Evolutionary conservation across 2,888 invertebrate genomes (phyloP), one percentile per base, ranked within the genome.

Genomic region (Therioaphis trifolii): DNA sequence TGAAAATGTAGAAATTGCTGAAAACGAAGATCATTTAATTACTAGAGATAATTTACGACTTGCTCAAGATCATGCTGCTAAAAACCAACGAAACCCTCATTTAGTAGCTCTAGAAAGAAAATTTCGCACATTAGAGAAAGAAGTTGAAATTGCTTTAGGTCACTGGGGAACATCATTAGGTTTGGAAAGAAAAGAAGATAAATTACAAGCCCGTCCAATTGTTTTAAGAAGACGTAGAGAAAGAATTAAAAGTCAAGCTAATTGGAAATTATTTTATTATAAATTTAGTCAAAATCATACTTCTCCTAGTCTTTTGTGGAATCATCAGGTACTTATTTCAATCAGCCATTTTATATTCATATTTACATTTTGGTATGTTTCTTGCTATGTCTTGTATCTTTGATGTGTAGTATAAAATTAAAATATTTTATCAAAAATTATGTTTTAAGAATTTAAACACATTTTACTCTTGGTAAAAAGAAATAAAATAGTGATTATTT

Each of bases 251-350:
- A 85, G 94, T 76, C 93, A 93, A 87, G 94, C 94, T 27, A 98
- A 98, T 90, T 97, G 97, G 96, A 92, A 93, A 76, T 91, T 96
- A 86, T 98, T 99, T 90, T 99, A 97, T 90, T 96, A 96, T 89
- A 95, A 96, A 89, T 99, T 99, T 89, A 93, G 93, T 88, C 93
- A 93, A 88, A 98, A 99, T 90, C 99, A 99, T 88, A 94, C 96
- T 84, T 92, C 96, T 89, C 96, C 99, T 0, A 98, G 99, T 90
- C 91, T 99, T 61, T 97, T 99, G 87, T 99, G 99, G 99, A 99
- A 99, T 89, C 97, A 97, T 88, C 98, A 97, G 89, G 95, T 95
- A 87, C 88, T 27, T 43, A 85, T 78, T 80, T 18, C 68, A 43
- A 68, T 43, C 55, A 18, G 3, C 35, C 4, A 35, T 35, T 35